Evolutionary conservation across 2,888 invertebrate species (phyloP), one percentile per base, ranked within the genome.

Genomic region (Temnothorax rugatulus): DNA sequence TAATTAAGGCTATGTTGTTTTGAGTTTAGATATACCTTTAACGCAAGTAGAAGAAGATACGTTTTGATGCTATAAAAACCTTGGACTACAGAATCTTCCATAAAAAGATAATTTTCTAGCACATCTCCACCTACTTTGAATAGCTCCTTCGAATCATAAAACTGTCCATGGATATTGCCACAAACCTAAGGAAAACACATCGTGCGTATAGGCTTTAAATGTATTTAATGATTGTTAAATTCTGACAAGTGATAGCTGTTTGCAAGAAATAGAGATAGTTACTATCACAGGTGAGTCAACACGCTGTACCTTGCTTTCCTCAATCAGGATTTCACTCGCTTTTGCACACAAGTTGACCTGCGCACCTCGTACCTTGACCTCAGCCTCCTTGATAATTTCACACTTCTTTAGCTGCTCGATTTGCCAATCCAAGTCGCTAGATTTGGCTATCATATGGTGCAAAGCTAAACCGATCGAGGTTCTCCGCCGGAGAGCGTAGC

Each of bases 211-310:
- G n/a, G n/a, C n/a, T n/a, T n/a, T n/a, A n/a, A n/a, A n/a, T n/a
- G n/a, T n/a, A n/a, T n/a, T n/a, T n/a, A 25, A 25, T 25, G 25
- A 25, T 25, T 25, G 25, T 25, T 1, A 25, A 25, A 25, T 25
- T 25, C 25, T 25, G 25, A 25, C 1, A 25, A 25, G 25, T 25
- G 25, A 25, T 25, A 25, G 25, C 25, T 15, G 3, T 41, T 68
- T 21, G n/a, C 29, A 59, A 41, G 11, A 76, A 18, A 79, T 29
- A 38, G n/a, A 44, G 21, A 29, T 59, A 95, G 96, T 96, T 96
- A 99, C 99, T 91, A 99, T 99, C 77, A 99, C 99, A 82, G 99
- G 99, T 57, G 99, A 99, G 95, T 99, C 99, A 61, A 99, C 99
- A 93, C 99, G 96, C 95, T 99, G 99, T 44, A 99, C 99, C 95